A percentile compares a stretch with the other conserved stretches of the same genome.
phyloP scores from a whole-genome alignment of 1,140 invertebrate genomes.

The Ostrea denselamellosa region DNA sequence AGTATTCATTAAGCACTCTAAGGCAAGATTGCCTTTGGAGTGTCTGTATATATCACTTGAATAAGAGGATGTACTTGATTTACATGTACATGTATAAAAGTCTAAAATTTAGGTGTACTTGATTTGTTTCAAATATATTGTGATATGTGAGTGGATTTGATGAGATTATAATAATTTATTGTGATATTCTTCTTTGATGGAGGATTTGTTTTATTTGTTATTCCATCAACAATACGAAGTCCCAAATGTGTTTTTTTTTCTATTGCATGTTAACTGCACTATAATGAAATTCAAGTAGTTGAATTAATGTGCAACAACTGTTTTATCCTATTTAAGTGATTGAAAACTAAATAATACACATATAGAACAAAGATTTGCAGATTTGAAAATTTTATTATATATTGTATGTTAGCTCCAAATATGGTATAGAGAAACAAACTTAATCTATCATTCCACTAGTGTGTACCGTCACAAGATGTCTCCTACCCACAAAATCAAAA shows the following conservation, averaged over 20 bases:
- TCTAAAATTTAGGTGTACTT: background rate
- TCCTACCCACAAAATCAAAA: background rate
- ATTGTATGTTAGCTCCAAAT: too few species aligned
- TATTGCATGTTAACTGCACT: too few species aligned
- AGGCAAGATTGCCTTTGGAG: background rate
- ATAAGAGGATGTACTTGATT: background rate
- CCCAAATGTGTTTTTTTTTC: background rate
- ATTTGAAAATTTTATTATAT: too few species aligned
- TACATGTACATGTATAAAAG: background rate
- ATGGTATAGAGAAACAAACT: too few species aligned
- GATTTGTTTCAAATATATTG: conserved; percentile 9
- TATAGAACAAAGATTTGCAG: too few species aligned
- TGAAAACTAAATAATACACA: too few species aligned
- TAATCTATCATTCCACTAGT: too few species aligned
- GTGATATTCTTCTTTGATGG: conserved; percentile 28
- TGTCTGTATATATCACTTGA: background rate
- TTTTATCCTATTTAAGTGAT: too few species aligned
- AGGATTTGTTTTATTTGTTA: background rate
- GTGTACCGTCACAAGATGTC: background rate
- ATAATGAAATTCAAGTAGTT: too few species aligned
- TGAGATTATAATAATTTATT: conserved; percentile 40
- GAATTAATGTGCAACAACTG: too few species aligned
- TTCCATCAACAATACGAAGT: background rate
- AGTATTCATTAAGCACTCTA: background rate
- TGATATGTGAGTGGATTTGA: conserved; percentile 30